Evolutionary conservation across 2,888 invertebrate species (phyloP).

Genomic region (Anaspis maculata): DNA sequence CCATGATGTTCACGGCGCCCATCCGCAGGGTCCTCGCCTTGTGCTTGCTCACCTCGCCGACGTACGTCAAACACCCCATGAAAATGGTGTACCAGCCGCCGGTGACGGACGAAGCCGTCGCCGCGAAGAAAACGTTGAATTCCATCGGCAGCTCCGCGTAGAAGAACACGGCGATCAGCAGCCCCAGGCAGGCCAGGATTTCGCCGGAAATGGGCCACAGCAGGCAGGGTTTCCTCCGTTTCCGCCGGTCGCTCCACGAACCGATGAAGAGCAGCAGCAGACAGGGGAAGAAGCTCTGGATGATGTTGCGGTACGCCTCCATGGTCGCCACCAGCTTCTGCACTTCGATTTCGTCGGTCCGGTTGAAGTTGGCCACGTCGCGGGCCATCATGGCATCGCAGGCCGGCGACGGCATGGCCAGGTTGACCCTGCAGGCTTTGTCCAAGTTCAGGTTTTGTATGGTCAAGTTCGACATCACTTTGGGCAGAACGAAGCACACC

Average conservation of each 20-base stretch:
- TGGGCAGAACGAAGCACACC: conserved; percentile 53
- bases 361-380: conserved; percentile 21
- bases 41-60: conserved; percentile 49
- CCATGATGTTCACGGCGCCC: conserved; percentile 50
- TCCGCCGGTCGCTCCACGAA: conserved; percentile 59
- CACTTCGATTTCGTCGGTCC: conserved; percentile 37
- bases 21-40: conserved; percentile 51
- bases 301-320: conserved; percentile 71
- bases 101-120: conserved; percentile 45
- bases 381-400: conserved; percentile 36
- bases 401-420: conserved; percentile 39
- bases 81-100: conserved; percentile 51
- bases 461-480: conserved; percentile 52
- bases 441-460: conserved; percentile 48
- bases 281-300: conserved; percentile 72
- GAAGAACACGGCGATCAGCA: conserved; percentile 45
- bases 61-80: conserved; percentile 53
- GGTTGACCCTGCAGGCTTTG: conserved; percentile 48
- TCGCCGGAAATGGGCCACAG: conserved; percentile 69
- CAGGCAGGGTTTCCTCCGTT: conserved; percentile 65
- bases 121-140: conserved; percentile 46
- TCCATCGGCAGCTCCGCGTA: conserved; percentile 47
- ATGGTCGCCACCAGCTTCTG: conserved; percentile 65
- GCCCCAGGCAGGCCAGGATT: conserved; percentile 46
- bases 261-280: conserved; percentile 68